Percentiles rank a stretch among this genome's conserved stretches.
These are phyloP conservation scores for Noctua pronuba DNA, from an alignment of 2,888 invertebrate genomes.

Conservation along the genomic window DNA sequence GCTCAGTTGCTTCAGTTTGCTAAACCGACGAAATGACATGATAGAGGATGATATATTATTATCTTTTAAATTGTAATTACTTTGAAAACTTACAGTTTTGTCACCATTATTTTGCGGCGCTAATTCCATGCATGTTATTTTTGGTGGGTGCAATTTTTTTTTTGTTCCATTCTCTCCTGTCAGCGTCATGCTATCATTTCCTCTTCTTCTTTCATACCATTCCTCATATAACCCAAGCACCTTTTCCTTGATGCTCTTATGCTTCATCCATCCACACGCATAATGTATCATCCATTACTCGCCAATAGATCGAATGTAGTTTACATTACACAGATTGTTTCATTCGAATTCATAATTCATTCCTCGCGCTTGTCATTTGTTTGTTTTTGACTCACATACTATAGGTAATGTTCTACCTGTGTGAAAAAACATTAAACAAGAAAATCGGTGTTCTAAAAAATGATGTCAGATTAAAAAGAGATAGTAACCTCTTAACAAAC, in stretches of 20 bases:
- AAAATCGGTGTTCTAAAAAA: background rate
- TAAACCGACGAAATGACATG: conserved; percentile 10
- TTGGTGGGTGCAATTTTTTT: background rate
- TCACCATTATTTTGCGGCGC: background rate
- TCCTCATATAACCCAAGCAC: background rate
- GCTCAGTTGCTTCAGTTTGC: conserved; percentile 16
- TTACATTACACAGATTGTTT: background rate
- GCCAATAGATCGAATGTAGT: background rate
- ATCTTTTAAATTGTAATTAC: conserved; percentile 7
- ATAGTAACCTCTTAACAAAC: background rate
- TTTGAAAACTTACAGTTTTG: background rate
- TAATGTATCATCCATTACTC: background rate
- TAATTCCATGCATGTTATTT: background rate
- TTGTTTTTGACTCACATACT: background rate
- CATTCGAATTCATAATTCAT: background rate
- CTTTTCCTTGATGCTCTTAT: background rate
- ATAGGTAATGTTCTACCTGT: background rate
- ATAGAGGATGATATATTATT: background rate
- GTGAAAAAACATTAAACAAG: background rate
- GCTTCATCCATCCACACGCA: background rate
- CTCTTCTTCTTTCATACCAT: background rate
- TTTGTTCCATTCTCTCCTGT: background rate
- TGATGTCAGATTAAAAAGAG: background rate
- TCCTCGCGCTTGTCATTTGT: background rate
- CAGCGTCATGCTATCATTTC: background rate